A percentile compares a stretch with the other conserved stretches of the same genome.
These are phyloP conservation scores for Endotricha flammealis DNA, from an alignment of 2,888 invertebrate species.

Conservation along the genomic window DNA sequence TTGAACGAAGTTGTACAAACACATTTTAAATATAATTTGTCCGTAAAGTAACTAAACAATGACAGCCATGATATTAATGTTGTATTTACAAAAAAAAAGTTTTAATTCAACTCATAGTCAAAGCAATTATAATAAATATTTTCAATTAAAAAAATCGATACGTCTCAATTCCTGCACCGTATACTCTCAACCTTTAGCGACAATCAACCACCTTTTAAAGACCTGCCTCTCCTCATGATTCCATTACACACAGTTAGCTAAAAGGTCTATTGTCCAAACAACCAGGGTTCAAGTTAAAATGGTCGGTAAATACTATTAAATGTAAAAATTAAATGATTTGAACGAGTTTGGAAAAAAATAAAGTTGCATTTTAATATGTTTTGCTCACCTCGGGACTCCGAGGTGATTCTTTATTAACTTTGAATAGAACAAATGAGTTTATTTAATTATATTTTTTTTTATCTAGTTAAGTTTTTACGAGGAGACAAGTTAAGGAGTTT, in stretches of 20 bases:
- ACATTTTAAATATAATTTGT: too few relatives aligned
- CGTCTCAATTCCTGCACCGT: conserved; percentile 1
- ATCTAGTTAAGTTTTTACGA: too few relatives aligned
- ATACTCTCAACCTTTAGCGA: conserved; percentile 11
- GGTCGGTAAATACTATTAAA: conserved; percentile 2
- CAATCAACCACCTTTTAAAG: conserved; percentile 12
- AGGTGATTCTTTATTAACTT: conserved; percentile 1
- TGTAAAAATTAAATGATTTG: conserved; percentile 10
- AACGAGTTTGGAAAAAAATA: conserved; percentile 1
- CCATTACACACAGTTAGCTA: conserved; percentile 4
- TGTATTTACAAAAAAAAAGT: background rate
- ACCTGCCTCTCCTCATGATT: conserved; percentile 9
- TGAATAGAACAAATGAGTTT: too few relatives aligned
- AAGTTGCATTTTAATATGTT: conserved; percentile 5
- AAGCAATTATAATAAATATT: background rate
- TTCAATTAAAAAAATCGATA: conserved; percentile 1
- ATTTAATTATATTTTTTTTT: too few relatives aligned
- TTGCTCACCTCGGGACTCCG: background rate
- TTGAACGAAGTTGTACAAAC: too few relatives aligned
- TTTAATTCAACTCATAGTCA: background rate
- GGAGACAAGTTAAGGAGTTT: too few relatives aligned
- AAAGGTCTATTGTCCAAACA: conserved; percentile 10
- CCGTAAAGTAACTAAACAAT: too few relatives aligned
- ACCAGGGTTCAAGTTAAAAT: conserved; percentile 11
- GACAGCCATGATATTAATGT: too few relatives aligned